Conservation (phyloP, 1,140 invertebrate genomes). For the Pteromalus puparum region DNA sequence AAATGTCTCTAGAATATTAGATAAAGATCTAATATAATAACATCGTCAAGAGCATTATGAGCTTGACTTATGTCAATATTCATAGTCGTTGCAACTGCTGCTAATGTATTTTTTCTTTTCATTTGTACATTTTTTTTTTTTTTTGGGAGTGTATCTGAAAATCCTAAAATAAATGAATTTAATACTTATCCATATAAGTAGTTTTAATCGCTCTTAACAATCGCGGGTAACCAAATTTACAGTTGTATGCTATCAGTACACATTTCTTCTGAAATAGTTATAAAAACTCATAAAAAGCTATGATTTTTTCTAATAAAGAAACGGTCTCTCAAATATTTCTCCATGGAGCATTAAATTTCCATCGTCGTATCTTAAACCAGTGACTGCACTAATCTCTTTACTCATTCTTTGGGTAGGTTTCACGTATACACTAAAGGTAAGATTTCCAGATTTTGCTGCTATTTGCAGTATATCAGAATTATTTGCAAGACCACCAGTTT, state of each 20-base stretch:
- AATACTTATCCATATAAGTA: conserved; percentile 39
- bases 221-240: conserved; percentile 43
- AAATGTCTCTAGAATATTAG: conserved; percentile 35
- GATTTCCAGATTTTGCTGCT: conserved; percentile 40
- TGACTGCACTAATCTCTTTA: conserved; percentile 39
- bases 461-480: conserved; percentile 52
- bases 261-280: conserved; percentile 40
- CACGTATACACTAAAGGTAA: conserved; percentile 45
- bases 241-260: conserved; percentile 45
- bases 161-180: conserved; percentile 42
- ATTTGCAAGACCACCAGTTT: conserved; percentile 39
- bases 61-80: conserved; percentile 28
- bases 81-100: conserved; percentile 35
- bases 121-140: conserved; percentile 21
- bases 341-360: conserved; percentile 37
- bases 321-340: conserved; percentile 13
- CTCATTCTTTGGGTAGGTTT: conserved; percentile 45
- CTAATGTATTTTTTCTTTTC: conserved; percentile 45
- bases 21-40: conserved; percentile 41
- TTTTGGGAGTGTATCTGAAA: conserved; percentile 46
- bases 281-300: conserved; percentile 44
- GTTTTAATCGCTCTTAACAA: conserved; percentile 44
- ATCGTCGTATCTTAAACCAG: conserved; percentile 25
- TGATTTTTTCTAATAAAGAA: conserved; percentile 40
- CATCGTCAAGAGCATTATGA: conserved; percentile 49